Base-by-base conservation (phyloP, 2,888 invertebrate genomes). In the Koerneria pararmatus region DNA sequence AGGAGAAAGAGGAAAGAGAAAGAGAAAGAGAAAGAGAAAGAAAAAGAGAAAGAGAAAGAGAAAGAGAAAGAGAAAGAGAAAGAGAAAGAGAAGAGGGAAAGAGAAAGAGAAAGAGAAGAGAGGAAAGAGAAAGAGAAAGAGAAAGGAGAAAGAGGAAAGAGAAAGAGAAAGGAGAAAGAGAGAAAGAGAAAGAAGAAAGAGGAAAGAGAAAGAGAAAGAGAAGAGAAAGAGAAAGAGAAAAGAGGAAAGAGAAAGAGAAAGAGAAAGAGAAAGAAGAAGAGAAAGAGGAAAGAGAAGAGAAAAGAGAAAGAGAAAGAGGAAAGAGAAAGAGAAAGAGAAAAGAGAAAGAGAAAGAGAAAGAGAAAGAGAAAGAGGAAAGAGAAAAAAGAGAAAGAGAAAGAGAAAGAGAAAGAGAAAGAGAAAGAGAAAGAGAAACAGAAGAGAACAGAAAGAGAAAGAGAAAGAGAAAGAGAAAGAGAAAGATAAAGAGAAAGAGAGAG, bases 121-220 rank as follows among this genome's bases (percentile, higher is more conserved):
- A 24, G 53, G 68, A 27, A 63, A 65, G 41, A 37, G 69, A 24
- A 70, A 63, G 64, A 29, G 74, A 27, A n/a, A n/a, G n/a, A n/a
- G n/a, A n/a, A n/a, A n/a, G n/a, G n/a, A n/a, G n/a, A n/a, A n/a
- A n/a, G n/a, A n/a, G n/a, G n/a, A n/a, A n/a, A n/a, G n/a, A n/a
- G n/a, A n/a, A n/a, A n/a, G 8, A 11, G 46, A 46, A 24, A 19
- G 60, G n/a, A n/a, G 60, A 41, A n/a, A 19, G 27, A 11, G 22
- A 53, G 19, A 11, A n/a, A 11, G 8, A 24, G 22, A 19, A n/a
- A 15, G 53, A 24, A 53, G 53, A 24, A n/a, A n/a, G 53, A 15
- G 59, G 60, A 60, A 62, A 35, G 41, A 22, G 41, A 41, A 41
- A 60, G 48, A 22, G 37, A 58, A 27, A 32, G 57, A n/a, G 46